These are phyloP conservation scores for Carassius gibelio DNA, from an alignment of 2,113 vertebrate genomes.

Conservation along the genomic window DNA sequence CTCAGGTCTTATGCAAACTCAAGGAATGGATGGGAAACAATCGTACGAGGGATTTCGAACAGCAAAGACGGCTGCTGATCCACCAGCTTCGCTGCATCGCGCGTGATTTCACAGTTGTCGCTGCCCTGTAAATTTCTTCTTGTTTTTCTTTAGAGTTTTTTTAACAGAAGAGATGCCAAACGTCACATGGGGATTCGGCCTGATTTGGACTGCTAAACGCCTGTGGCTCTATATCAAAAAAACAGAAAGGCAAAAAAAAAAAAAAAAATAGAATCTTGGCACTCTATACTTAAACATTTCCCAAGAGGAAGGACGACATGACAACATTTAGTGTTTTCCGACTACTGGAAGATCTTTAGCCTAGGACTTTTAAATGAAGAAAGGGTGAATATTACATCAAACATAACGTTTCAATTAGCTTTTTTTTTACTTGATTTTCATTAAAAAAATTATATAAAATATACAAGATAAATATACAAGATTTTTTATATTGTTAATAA, in stretches of 20 bases:
- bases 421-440: not conserved
- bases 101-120: slow-evolving; percentile 76
- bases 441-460: too few species aligned
- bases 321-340: slow-evolving; percentile 8
- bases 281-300: not conserved
- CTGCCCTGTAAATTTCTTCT: slow-evolving; percentile 60
- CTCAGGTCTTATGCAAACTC: slow-evolving; percentile 51
- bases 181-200: slow-evolving; percentile 54
- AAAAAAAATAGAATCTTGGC: not conserved
- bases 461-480: too few species aligned
- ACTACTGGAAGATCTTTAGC: not conserved
- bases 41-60: not conserved
- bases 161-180: slow-evolving; percentile 61
- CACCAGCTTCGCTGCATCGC: slow-evolving; percentile 67
- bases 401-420: not conserved
- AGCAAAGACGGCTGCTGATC: slow-evolving; percentile 59
- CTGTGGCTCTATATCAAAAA: slow-evolving; percentile 28
- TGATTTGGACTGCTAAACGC: slow-evolving; percentile 34
- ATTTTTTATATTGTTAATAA: not conserved
- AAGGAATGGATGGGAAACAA: slow-evolving; percentile 20
- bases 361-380: not conserved
- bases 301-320: slow-evolving; percentile 10
- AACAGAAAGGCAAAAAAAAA: not conserved
- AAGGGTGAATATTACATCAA: not conserved
- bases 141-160: slow-evolving; percentile 40